Percentiles rank a stretch among this genome's conserved stretches.
Evolutionary conservation across 2,888 invertebrate species (phyloP).

Genomic region (Leptopilina myrica): DNA sequence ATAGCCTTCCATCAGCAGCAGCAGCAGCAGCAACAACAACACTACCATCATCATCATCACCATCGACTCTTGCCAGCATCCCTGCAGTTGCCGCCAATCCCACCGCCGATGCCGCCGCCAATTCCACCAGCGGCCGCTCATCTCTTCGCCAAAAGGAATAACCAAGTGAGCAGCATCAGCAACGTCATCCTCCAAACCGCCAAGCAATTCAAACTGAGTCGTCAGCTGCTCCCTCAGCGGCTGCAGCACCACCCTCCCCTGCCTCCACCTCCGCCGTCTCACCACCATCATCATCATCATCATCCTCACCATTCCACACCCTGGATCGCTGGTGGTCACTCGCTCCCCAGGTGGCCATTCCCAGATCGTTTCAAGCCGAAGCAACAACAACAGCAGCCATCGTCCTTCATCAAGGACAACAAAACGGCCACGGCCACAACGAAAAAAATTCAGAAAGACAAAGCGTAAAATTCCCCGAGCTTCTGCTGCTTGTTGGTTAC

Average conservation of each 20-base stretch:
- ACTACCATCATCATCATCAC: conserved; percentile 41
- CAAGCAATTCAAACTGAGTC: conserved; percentile 50
- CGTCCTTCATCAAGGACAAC: conserved; percentile 49
- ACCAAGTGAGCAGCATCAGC: conserved; percentile 48
- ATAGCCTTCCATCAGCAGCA: conserved; percentile 56
- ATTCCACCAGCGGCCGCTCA: conserved; percentile 45
- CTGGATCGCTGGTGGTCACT: conserved; percentile 53
- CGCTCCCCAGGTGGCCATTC: conserved; percentile 49
- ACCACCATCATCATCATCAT: no score
- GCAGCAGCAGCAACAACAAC: conserved; percentile 48
- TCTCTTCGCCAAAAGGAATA: conserved; percentile 48
- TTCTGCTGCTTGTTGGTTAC: conserved; percentile 37
- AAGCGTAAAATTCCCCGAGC: conserved; percentile 30
- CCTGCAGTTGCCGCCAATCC: conserved; percentile 43
- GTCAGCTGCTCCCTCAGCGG: conserved; percentile 50
- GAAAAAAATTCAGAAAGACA: conserved; percentile 38
- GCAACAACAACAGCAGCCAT: conserved; percentile 47
- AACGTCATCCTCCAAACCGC: conserved; percentile 51
- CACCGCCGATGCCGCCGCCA: conserved; percentile 34
- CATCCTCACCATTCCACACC: conserved; percentile 42
- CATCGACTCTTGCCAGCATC: conserved; percentile 46
- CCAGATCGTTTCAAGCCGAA: conserved; percentile 49
- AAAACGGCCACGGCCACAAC: conserved; percentile 49
- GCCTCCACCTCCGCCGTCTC: no score
- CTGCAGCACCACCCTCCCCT: conserved; percentile 18